Base-by-base conservation (phyloP, 2,797 vertebrate genomes). In the Poeciliopsis paucimaculata region DNA sequence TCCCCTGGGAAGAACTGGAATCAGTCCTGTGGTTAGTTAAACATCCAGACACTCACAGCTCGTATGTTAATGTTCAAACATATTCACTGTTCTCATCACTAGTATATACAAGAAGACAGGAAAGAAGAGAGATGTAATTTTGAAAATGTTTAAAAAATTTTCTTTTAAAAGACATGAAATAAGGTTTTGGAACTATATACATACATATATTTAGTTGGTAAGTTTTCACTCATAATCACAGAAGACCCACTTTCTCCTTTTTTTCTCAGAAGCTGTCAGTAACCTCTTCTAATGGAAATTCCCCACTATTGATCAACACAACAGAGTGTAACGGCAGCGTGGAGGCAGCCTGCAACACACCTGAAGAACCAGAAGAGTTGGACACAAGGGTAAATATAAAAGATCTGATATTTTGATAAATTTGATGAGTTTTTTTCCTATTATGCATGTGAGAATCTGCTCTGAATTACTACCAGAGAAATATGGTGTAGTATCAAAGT, bases 291-390 rank as follows among this genome's bases (percentile, higher is more conserved):
- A 95, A 93, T 86, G 96, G 96, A 77, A 96, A 96, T 90, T 96
- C 95, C 15, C 96, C 96, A 0, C 83, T 95, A 84, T 46, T 96
- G 47, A 95, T 96, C 84, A 96, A 96, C 92, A 96, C 96, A 62
- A 97, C 96, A 15, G 97, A 98, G 77, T 97, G 95, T 82, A 97
- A 97, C 0, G 97, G 97, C 45, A 97, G 96, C 2, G 86, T 95
- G 9, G 95, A 96, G 82, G 95, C 96, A 26, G 93, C 92, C 13
- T 96, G 96, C 70, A 94, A 96, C 86, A 96, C 95, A 0, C 96
- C 96, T 0, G 97, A 98, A 75, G 97, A 97, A 9, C 93, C 94
- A 2, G 97, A 98, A 77, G 97, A 98, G 43, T 95, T 96, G 7
- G 96, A 98, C 2, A 88, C 95, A 6, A 95, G 96, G 96, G 97